phyloP scores from a whole-genome alignment of 1,140 invertebrate genomes.

The Antheraea mylitta region DNA sequence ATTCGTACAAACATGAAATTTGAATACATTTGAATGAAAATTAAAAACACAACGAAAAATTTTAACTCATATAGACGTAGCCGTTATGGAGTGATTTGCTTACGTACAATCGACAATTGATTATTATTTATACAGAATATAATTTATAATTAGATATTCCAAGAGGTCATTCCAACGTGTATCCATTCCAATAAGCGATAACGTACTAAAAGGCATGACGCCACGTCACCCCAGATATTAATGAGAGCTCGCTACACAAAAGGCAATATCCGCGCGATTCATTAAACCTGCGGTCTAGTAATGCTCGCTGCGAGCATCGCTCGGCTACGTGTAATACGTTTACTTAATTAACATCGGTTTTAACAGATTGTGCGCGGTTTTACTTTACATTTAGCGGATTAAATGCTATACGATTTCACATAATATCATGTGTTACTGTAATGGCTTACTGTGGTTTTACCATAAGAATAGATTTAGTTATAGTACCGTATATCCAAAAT shows the following conservation, averaged over 20 bases:
- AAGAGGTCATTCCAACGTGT: background rate
- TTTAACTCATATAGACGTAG: too few species aligned
- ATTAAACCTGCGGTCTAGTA: slow-evolving; percentile 24
- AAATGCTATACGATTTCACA: background rate
- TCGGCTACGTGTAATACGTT: slow-evolving; percentile 25
- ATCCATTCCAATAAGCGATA: background rate
- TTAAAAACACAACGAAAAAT: too few species aligned
- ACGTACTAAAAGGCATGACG: slow-evolving; percentile 25
- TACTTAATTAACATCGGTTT: slow-evolving; percentile 55
- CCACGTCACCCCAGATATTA: slow-evolving; percentile 35
- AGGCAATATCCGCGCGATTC: slow-evolving; percentile 46
- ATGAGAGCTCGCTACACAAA: slow-evolving; percentile 57
- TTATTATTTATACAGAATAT: too few species aligned
- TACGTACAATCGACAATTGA: too few species aligned
- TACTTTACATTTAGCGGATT: slow-evolving; percentile 3
- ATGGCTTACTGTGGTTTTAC: background rate
- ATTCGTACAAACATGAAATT: too few species aligned
- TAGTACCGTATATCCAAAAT: too few species aligned
- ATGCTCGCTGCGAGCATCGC: slow-evolving; percentile 18
- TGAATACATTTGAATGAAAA: too few species aligned
- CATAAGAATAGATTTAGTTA: too few species aligned
- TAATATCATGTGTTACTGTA: background rate
- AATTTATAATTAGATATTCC: too few species aligned
- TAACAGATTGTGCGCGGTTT: slow-evolving; percentile 30
- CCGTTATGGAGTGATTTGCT: too few species aligned